Evolutionary conservation across 2,888 invertebrate genomes (phyloP).

Genomic region (Drosophila trichaetosa): DNA sequence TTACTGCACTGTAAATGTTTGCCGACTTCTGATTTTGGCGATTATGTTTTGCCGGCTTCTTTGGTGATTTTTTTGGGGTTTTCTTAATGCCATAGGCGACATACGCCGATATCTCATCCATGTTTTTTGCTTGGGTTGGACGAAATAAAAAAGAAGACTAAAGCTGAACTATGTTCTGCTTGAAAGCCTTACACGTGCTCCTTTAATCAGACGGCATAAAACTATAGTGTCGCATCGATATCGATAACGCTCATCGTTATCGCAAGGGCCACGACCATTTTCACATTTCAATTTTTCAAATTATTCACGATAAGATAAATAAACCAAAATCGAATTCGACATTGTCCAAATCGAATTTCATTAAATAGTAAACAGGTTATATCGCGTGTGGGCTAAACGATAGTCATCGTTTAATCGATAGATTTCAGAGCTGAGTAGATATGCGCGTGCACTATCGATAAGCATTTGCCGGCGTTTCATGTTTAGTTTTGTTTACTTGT

Average conservation of each 20-base stretch:
- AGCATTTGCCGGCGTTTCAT: constrained; percentile 17
- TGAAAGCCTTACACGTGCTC: not conserved
- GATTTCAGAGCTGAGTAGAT: not conserved
- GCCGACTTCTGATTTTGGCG: not conserved
- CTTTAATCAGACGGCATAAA: not conserved
- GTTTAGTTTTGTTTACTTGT: constrained; percentile 37
- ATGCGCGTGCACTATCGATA: not conserved
- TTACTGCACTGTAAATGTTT: not conserved
- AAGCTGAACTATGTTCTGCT: not conserved
- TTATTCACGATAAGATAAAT: no score
- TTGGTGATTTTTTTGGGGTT: not conserved
- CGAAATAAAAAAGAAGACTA: not conserved
- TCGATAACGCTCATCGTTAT: not conserved
- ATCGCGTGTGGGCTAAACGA: not conserved
- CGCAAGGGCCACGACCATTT: not conserved
- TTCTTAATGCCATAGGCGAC: constrained; percentile 9
- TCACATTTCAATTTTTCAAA: no score
- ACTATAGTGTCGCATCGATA: not conserved
- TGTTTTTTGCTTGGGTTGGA: not conserved
- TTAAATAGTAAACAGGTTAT: not conserved
- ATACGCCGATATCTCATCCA: constrained; percentile 34
- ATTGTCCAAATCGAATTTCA: not conserved
- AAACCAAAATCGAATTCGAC: not conserved
- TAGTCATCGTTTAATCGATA: constrained; percentile 1
- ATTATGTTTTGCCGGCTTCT: not conserved